Evolutionary conservation across 2,113 vertebrate species (phyloP).

Genomic region (Spheniscus mendiculus): DNA sequence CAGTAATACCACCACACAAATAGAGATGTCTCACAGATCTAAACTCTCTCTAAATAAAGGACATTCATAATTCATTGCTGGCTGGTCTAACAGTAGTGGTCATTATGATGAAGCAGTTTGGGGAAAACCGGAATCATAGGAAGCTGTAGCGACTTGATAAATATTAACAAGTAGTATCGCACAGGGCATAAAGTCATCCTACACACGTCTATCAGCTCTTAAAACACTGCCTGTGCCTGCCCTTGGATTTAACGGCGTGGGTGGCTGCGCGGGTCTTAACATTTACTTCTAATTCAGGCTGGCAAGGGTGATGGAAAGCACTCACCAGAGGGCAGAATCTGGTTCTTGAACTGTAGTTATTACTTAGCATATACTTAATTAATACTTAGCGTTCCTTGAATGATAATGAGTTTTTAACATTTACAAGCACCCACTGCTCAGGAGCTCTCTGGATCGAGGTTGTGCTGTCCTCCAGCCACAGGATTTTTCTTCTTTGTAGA

Average conservation of each 20-base stretch:
- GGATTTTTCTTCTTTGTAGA: neutral
- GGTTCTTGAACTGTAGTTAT: neutral
- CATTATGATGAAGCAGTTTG: neutral
- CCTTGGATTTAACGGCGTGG: neutral
- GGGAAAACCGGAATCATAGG: neutral
- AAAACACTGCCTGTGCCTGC: neutral
- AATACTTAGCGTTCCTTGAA: neutral
- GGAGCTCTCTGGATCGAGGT: neutral
- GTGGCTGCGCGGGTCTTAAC: neutral
- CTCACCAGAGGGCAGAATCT: neutral
- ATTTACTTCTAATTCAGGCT: neutral
- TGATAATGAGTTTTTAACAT: neutral
- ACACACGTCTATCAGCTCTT: neutral
- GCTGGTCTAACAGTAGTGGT: neutral
- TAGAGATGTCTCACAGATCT: neutral
- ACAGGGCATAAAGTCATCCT: neutral
- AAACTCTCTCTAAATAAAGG: neutral
- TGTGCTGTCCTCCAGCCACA: neutral
- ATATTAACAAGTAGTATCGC: neutral
- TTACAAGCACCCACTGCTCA: neutral
- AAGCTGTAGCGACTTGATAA: neutral
- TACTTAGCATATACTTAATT: neutral
- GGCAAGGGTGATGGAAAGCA: constrained; percentile 8
- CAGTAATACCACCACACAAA: neutral
- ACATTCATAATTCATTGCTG: neutral